Evolutionary conservation across 1,140 invertebrate genomes (phyloP).

Genomic region (Drosophila pectinifera): DNA sequence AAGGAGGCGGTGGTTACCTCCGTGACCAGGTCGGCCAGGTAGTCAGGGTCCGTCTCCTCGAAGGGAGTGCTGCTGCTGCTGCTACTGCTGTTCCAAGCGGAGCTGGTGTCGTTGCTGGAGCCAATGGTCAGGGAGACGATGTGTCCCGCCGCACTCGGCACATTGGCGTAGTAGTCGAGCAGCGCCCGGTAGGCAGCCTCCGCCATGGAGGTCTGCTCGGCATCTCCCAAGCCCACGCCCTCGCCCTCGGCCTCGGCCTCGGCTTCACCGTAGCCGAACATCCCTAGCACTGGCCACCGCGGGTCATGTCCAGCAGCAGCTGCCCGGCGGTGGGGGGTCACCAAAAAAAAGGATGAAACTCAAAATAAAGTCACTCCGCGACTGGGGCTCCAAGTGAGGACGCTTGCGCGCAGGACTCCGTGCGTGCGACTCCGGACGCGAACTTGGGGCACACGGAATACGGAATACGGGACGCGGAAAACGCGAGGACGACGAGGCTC

Average conservation of each 20-base stretch:
- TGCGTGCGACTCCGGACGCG: too few species aligned
- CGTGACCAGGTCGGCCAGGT: slow-evolving; percentile 8
- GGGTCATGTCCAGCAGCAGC: slow-evolving; percentile 5
- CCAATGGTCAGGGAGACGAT: slow-evolving; percentile 58
- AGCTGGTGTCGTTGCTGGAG: slow-evolving; percentile 34
- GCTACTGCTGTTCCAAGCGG: neutral
- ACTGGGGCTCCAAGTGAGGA: slow-evolving; percentile 15
- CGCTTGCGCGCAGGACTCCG: slow-evolving; percentile 34
- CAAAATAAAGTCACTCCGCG: slow-evolving; percentile 1
- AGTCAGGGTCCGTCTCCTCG: neutral
- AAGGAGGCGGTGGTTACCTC: neutral
- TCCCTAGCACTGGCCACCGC: slow-evolving; percentile 18
- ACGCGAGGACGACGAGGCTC: slow-evolving; percentile 27
- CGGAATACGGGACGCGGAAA: neutral
- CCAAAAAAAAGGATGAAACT: slow-evolving; percentile 3
- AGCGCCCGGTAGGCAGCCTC: slow-evolving; percentile 53
- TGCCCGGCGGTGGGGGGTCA: neutral
- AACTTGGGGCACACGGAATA: neutral
- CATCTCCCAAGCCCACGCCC: too few species aligned
- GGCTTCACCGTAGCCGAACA: slow-evolving; percentile 23
- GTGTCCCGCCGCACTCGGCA: slow-evolving; percentile 55
- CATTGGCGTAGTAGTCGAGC: slow-evolving; percentile 66
- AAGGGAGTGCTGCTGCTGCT: neutral
- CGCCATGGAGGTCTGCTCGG: slow-evolving; percentile 26
- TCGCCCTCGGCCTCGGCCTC: slow-evolving; percentile 14